Evolutionary conservation across 2,888 invertebrate species (phyloP), one percentile per base, ranked within the genome.

Genomic region (Arctia plantaginis): DNA sequence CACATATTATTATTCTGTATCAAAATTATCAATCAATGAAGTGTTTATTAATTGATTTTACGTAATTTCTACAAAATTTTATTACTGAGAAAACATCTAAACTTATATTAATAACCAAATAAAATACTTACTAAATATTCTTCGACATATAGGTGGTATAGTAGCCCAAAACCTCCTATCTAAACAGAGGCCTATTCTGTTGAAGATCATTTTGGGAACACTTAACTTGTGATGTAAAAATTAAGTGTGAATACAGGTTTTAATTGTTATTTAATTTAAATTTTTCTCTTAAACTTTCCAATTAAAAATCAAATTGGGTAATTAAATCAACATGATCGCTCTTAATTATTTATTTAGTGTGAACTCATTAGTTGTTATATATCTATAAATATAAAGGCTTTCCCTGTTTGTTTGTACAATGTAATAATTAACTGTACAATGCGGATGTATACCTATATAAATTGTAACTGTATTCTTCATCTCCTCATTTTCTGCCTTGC

Each of bases 261-360:
- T 41, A 66, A 72, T 59, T 41, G 41, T n/a, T 72, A 12, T 33
- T 67, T 41, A 15, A 67, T 59, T 72, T 68, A 44, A 62, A 44
- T 71, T 71, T 75, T 75, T 71, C 68, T 71, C 71, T 55, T 66
- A 75, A 68, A 75, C 68, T 68, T 71, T 27, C 44, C 66, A 66
- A 69, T 66, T 75, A 72, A 71, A 33, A 35, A n/a, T 13, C 55
- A 0, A 72, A 75, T 55, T 69, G 55, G 66, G 41, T 72, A 65
- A 69, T 66, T 59, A 55, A 30, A 66, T 69, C 20, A 68, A 65
- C 30, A 72, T 20, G 69, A 69, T 65, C 59, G 69, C 66, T 35
- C 55, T 66, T 30, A 18, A 66, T 35, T 59, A 72, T 69, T 75
- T 69, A 75, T 75, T 33, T 47, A 35, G 41, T 72, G 75, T 55